Evolutionary conservation across 1,140 invertebrate genomes (phyloP), one percentile per base, ranked within the genome.

Genomic region (Lepidurus apus): DNA sequence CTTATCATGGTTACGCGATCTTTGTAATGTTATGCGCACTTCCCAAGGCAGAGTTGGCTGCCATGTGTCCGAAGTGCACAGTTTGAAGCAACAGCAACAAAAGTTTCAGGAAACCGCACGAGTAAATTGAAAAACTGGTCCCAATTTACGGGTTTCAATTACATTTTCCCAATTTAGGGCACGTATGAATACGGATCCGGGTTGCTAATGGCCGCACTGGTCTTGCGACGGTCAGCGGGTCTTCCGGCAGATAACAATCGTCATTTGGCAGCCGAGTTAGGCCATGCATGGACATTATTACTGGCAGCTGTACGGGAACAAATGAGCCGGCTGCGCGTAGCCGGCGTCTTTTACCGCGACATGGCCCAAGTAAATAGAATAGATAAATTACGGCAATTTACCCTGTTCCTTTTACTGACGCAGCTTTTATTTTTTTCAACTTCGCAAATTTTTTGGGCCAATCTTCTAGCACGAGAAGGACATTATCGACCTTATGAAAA

Each of bases 161-260:
- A 65, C 11, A 42, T 42, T 79, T 77, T 79, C 83, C 73, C 21
- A 0, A 44, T 84, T 17, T 82, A 93, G 92, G 90, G 91, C 43
- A 93, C 92, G 3, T 93, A 91, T 82, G 90, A 93, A 76, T 94
- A 93, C 82, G 93, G 92, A 6, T 91, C 90, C 82, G 91, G 93
- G 85, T 83, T 93, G 76, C 85, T 93, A 11, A 91, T 91, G 81
- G 92, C 91, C 13, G 90, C 92, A n/a, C 85, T 92, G 65, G 88
- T 91, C n/a, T 82, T 94, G 17, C 84, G 92, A 76, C 88, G 91
- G 74, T 92, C 92, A 26, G 91, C 92, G 83, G 90, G 91, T 82
- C 84, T 91, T 78, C 85, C 88, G n/a, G 83, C 90, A 73, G 87
- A 88, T 13, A 86, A 85, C 6, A 91, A 91, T 81, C 85, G 85